Percentiles rank a stretch among this genome's conserved stretches.
Evolutionary conservation across 2,888 invertebrate species (phyloP).

Genomic region (Autographa pulchrina): DNA sequence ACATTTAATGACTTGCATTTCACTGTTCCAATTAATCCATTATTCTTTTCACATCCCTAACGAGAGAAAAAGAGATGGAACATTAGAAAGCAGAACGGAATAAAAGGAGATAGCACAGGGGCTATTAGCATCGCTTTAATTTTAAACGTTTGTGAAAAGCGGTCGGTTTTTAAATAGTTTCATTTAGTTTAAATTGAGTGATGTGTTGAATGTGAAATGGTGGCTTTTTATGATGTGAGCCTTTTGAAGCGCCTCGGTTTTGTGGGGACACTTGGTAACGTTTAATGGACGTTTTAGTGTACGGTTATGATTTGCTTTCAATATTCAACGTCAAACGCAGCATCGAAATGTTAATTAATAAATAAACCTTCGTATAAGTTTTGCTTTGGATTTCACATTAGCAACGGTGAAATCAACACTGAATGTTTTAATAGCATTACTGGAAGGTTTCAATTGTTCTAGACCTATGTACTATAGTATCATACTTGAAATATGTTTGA

Average conservation of each 20-base stretch:
- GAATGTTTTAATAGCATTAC: too few relatives aligned
- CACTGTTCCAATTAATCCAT: conserved; percentile 63
- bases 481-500: too few relatives aligned
- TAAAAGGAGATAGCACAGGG: conserved; percentile 51
- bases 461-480: too few relatives aligned
- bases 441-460: too few relatives aligned
- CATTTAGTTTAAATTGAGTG: conserved; percentile 65
- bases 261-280: neutral
- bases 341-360: neutral
- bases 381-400: neutral
- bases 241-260: conserved; percentile 19
- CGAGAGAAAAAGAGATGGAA: conserved; percentile 49
- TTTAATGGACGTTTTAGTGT: neutral
- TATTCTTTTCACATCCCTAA: conserved; percentile 65
- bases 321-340: neutral
- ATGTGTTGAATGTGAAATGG: conserved; percentile 64
- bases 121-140: conserved; percentile 64
- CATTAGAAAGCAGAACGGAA: conserved; percentile 21
- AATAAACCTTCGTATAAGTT: too few relatives aligned
- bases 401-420: neutral
- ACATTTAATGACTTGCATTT: conserved; percentile 65
- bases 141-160: conserved; percentile 60
- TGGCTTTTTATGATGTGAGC: conserved; percentile 32
- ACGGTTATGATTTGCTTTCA: neutral
- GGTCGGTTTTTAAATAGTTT: conserved; percentile 63